These are phyloP conservation scores for Amphilophus citrinellus DNA, from an alignment of 2,113 vertebrate genomes.

Conservation along the genomic window DNA sequence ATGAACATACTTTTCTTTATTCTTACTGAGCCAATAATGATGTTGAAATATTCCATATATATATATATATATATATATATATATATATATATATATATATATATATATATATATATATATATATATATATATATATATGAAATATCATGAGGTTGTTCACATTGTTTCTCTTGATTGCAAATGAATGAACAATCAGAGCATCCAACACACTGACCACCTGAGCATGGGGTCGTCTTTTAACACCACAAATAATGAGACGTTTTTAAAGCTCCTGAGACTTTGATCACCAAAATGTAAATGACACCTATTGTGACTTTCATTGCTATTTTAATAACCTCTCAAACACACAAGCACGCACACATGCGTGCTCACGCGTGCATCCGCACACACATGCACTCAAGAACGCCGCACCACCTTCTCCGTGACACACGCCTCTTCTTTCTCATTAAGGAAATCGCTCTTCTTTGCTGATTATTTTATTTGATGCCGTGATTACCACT, in stretches of 20 bases:
- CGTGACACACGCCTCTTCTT: slow-evolving; percentile 95
- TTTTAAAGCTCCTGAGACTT: slow-evolving; percentile 29
- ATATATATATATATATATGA: background rate
- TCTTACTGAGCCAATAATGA: background rate
- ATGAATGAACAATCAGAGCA: slow-evolving; percentile 1
- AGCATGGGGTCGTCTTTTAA: slow-evolving; percentile 24
- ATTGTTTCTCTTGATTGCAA: background rate
- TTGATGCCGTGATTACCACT: slow-evolving; percentile 99
- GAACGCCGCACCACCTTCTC: slow-evolving; percentile 77
- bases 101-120: too few relatives aligned
- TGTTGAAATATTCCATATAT: background rate
- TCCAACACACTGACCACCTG: slow-evolving; percentile 14
- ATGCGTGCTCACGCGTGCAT: background rate
- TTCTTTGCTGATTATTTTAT: slow-evolving; percentile 99
- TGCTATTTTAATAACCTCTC: slow-evolving; percentile 85
- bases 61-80: too few relatives aligned
- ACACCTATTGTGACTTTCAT: slow-evolving; percentile 85
- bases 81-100: background rate
- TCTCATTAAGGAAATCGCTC: slow-evolving; percentile 99
- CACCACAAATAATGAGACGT: slow-evolving; percentile 17
- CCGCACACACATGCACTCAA: slow-evolving; percentile 4
- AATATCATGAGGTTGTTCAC: background rate
- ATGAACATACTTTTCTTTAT: background rate
- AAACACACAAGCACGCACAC: slow-evolving; percentile 24
- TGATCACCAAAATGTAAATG: slow-evolving; percentile 42